These are phyloP conservation scores for Cyanoderma ruficeps DNA, from an alignment of 2,113 vertebrate species.

Conservation along the genomic window DNA sequence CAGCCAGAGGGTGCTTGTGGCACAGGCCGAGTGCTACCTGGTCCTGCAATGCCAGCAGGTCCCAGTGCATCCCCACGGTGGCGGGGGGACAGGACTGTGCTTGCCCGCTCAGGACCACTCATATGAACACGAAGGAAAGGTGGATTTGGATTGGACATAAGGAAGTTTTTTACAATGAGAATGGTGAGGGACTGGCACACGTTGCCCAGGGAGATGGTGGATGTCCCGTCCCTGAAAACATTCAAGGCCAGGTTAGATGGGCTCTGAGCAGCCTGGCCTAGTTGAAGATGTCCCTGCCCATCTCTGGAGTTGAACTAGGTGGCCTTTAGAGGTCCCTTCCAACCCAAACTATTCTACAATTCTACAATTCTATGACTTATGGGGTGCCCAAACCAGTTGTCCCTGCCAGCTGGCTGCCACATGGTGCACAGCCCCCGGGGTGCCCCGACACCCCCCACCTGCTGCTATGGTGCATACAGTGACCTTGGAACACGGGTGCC, in stretches of 20 bases:
- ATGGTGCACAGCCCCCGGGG: not conserved
- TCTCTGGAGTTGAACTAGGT: not conserved
- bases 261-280: not conserved
- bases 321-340: not conserved
- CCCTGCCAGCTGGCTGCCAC: accelerated
- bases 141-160: not conserved
- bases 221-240: not conserved
- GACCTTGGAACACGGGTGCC: not conserved
- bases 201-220: not conserved
- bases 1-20: accelerated
- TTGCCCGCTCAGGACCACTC: not conserved
- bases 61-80: accelerated
- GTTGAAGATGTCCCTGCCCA: not conserved
- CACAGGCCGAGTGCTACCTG: not conserved
- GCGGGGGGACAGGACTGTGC: not conserved
- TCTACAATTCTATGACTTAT: accelerated
- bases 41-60: not conserved
- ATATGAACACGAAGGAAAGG: not conserved
- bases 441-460: accelerated
- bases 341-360: not conserved
- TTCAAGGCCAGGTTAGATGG: not conserved
- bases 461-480: accelerated
- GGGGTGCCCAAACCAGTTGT: accelerated
- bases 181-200: not conserved
- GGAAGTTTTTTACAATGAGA: not conserved